Base-by-base conservation (phyloP, 2,113 vertebrate species). In the Neopipo cinnamomea region DNA sequence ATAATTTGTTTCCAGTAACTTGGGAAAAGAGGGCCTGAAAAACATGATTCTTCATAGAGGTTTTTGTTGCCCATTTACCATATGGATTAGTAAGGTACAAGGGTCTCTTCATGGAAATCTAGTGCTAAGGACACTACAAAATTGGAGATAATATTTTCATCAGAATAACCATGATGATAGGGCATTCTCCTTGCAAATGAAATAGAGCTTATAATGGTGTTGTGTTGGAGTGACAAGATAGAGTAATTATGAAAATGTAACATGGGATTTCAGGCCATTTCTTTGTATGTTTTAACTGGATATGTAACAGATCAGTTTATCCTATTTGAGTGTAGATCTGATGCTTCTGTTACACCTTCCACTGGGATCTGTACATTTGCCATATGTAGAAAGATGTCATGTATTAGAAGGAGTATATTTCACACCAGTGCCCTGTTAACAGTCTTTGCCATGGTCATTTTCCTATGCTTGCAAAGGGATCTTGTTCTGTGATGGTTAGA, bases 101-200 rank as follows among this genome's bases (percentile, higher is more conserved):
- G 27, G 23, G 22, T 67, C 20, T 65, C 39, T 46, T 80, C 42
- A 28, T 39, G 28, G 14, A 81, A 19, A 55, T 47, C 12, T 67
- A 44, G 27, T 42, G 30, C 35, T 55, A 74, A 78, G 31, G 39
- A 63, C 47, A 20, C 39, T 71, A 13, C 5, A 5, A 41, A 65
- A 59, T 31, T 27, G n/a, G 23, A 85, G 35, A 7, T 59, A 68
- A 35, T 63, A 0, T 2, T 68, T 55, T 88, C 12, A 70, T 68
- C 33, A 52, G 47, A 49, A 33, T 55, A 85, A 39, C 15, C 1
- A 0, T 1, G 2, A 24, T 47, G 41, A 66, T 39, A 25, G 1
- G 1, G 27, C n/a, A 33, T 67, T 82, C 8, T 88, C 5, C 39
- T 62, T 82, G 42, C 33, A 72, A 39, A 21, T 79, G 39, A 49